These are phyloP conservation scores for Coregonus ussuriensis DNA, from an alignment of 2,797 vertebrate genomes.

Conservation along the genomic window DNA sequence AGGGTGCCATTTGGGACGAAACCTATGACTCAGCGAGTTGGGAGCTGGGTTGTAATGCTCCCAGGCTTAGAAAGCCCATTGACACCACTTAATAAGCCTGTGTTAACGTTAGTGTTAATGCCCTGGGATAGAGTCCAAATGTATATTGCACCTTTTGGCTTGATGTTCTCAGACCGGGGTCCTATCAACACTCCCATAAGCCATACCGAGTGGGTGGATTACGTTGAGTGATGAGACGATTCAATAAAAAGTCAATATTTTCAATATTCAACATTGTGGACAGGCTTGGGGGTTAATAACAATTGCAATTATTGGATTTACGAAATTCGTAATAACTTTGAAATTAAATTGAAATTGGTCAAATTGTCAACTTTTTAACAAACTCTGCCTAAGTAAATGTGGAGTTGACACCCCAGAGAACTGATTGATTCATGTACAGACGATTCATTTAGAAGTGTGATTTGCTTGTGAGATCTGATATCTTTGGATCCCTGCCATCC, in stretches of 20 bases:
- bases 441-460: not conserved
- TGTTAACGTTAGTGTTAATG: conserved; percentile 37
- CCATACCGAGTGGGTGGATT: conserved; percentile 1
- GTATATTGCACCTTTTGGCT: conserved; percentile 10
- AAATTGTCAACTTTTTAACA: no score
- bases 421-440: not conserved
- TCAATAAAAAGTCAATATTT: not conserved
- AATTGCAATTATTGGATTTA: not conserved
- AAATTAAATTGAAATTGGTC: not conserved
- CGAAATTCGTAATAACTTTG: not conserved
- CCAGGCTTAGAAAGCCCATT: conserved; percentile 11
- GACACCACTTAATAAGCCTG: conserved; percentile 21
- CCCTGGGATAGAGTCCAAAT: conserved; percentile 6
- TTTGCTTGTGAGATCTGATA: not conserved
- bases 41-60: conserved; percentile 16
- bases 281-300: not conserved
- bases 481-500: not conserved
- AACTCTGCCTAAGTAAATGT: not conserved
- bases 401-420: not conserved
- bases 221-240: conserved; percentile 4
- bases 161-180: not conserved
- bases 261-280: not conserved
- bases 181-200: not conserved
- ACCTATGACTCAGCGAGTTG: not conserved
- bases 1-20: no score